Evolutionary conservation across 1,140 invertebrate species (phyloP).

Genomic region (Lepidurus packardi): DNA sequence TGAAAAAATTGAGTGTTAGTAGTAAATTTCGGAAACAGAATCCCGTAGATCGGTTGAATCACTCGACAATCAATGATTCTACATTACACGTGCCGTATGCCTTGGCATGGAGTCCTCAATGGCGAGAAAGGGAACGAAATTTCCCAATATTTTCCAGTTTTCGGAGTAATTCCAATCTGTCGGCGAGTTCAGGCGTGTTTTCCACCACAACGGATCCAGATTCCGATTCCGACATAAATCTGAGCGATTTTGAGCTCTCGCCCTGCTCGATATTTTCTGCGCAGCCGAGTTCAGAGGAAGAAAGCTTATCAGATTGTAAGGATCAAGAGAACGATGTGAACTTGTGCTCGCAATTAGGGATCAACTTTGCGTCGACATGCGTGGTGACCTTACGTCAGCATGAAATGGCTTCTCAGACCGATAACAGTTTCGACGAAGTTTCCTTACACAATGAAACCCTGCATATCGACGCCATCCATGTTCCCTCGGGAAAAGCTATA

Average conservation of each 20-base stretch:
- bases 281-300: neutral
- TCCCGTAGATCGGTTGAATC: neutral
- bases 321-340: neutral
- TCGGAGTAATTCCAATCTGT: neutral
- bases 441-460: neutral
- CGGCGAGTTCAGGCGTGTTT: neutral
- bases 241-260: neutral
- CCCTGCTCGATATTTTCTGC: neutral
- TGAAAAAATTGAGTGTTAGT: neutral
- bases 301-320: neutral
- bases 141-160: neutral
- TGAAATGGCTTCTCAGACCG: neutral
- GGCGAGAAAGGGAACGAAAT: neutral
- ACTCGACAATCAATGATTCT: neutral
- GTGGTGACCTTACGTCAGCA: neutral
- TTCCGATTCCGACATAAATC: neutral
- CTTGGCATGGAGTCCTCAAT: neutral
- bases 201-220: neutral
- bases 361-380: neutral
- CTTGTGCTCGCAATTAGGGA: neutral
- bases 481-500: neutral
- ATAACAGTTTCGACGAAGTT: neutral
- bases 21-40: neutral
- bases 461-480: neutral
- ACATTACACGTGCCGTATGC: neutral